A percentile compares a stretch with the other conserved stretches of the same genome.
These are phyloP conservation scores for Chloebia gouldiae DNA, from an alignment of 2,113 vertebrate genomes.

Conservation along the genomic window DNA sequence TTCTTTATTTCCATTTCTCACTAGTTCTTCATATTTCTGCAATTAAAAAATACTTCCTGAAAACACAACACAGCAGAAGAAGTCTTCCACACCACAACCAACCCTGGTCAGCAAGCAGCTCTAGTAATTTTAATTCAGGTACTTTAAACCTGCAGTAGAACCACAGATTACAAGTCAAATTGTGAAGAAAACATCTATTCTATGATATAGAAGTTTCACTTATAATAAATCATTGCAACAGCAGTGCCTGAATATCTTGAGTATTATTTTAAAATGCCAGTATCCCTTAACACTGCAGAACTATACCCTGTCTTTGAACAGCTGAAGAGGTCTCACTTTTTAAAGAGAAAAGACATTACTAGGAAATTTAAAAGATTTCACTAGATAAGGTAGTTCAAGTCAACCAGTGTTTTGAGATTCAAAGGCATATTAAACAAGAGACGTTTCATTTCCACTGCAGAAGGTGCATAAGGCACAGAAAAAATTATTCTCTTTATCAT, in stretches of 20 bases:
- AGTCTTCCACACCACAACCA: background rate
- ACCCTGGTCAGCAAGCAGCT: background rate
- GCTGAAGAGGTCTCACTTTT: background rate
- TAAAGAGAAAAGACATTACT: background rate
- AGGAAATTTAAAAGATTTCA: background rate
- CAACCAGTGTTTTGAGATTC: background rate
- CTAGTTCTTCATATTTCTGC: constrained; percentile 33
- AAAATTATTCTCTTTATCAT: background rate
- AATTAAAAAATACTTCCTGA: background rate
- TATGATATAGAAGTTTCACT: background rate
- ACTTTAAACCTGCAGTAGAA: background rate
- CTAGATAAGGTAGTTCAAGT: background rate
- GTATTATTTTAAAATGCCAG: background rate
- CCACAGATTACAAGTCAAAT: background rate
- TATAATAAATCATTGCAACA: background rate
- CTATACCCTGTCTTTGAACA: background rate
- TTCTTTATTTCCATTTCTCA: background rate
- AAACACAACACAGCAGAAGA: background rate
- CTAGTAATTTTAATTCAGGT: background rate
- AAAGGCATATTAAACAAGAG: background rate
- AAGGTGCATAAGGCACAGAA: background rate
- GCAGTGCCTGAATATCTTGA: background rate
- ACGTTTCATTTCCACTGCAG: background rate
- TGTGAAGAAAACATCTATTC: rapidly evolving
- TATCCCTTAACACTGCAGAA: background rate